Conservation (phyloP, 2,797 vertebrate species). For the Artibeus jamaicensis region DNA sequence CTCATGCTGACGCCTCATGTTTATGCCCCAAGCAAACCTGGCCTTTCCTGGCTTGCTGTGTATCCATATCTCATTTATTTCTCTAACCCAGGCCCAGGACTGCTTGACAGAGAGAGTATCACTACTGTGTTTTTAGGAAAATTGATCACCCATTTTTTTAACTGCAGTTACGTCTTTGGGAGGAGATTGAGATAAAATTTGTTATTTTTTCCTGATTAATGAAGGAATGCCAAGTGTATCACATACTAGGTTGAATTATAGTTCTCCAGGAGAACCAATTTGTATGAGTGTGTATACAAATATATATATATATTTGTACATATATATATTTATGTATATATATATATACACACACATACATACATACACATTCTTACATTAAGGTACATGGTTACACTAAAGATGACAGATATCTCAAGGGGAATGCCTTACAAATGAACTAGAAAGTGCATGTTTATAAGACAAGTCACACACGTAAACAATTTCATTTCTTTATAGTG, state of each 20-base stretch:
- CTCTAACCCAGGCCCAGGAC: neutral
- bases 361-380: neutral
- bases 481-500: constrained; percentile 27
- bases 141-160: neutral
- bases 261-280: neutral
- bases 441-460: neutral
- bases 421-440: neutral
- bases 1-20: neutral
- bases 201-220: neutral
- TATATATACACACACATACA: neutral
- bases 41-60: neutral
- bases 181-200: neutral
- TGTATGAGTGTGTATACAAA: neutral
- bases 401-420: constrained; percentile 18
- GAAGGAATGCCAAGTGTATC: neutral
- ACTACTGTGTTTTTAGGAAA: neutral
- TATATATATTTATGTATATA: neutral
- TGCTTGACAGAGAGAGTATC: neutral
- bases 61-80: neutral
- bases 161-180: neutral
- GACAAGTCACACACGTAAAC: neutral
- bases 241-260: neutral
- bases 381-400: neutral
- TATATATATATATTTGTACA: neutral
- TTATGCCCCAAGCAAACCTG: neutral